Evolutionary conservation across 2,797 vertebrate species (phyloP).

Genomic region (Dicrostonyx torquatus): DNA sequence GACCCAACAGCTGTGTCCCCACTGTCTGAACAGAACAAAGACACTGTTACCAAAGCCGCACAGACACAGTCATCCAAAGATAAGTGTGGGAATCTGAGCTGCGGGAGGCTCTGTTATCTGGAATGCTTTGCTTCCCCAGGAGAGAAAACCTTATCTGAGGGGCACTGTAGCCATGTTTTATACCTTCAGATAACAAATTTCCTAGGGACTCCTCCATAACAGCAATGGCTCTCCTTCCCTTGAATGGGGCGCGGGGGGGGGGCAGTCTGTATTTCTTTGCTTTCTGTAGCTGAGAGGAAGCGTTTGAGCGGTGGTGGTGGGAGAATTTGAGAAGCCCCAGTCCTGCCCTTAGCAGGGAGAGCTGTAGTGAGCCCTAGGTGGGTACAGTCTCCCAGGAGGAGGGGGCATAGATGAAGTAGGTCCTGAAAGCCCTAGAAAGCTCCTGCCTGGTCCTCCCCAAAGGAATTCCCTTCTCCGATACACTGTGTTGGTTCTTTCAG

Average conservation of each 20-base stretch:
- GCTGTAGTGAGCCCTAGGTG: accelerated
- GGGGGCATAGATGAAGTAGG: neutral
- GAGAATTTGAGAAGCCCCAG: neutral
- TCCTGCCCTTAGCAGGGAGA: neutral
- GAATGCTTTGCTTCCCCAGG: neutral
- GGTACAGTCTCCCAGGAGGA: neutral
- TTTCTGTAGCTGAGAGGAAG: neutral
- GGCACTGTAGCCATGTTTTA: neutral
- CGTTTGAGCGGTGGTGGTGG: accelerated
- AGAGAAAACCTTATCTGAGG: slow-evolving; percentile 50
- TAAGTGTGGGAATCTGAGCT: neutral
- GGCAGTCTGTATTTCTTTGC: neutral
- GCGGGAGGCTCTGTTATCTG: slow-evolving; percentile 48
- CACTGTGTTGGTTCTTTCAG: neutral
- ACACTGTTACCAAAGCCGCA: neutral
- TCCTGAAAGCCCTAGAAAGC: neutral
- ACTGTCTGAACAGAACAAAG: neutral
- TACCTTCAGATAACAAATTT: slow-evolving; percentile 56
- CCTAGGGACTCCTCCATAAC: slow-evolving; percentile 13
- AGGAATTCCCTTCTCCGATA: neutral
- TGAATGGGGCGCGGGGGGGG: accelerated
- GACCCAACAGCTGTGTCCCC: slow-evolving; percentile 27
- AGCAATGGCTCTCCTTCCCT: neutral
- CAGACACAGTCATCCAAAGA: neutral
- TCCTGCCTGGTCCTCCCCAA: neutral